Evolutionary conservation across 2,113 vertebrate species (phyloP), one percentile per base, ranked within the genome.

Genomic region (Ageneiosus marmoratus): DNA sequence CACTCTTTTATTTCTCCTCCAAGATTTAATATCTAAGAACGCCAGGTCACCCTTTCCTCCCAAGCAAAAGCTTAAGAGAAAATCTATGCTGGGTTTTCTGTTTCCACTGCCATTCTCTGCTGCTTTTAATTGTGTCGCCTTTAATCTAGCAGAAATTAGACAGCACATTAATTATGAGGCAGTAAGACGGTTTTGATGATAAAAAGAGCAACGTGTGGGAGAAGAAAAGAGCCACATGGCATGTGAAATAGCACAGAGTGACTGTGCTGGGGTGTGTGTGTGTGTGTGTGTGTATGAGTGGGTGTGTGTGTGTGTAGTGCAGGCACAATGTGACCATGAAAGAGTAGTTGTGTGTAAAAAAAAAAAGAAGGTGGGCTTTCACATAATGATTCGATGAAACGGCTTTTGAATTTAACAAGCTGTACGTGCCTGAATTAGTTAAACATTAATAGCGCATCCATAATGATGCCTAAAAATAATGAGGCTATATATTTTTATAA

Each of bases 111-210:
- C 79, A 62, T 74, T 86, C 37, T 81, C 48, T 29, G 73, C 86
- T 82, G 65, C 63, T 69, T 79, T 60, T 87, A 87, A 89, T 93
- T 89, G 85, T 83, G 72, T 81, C 81, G 89, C 87, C 90, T 92
- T 92, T 91, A 90, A 91, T 93, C 89, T 90, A 87, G 69, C 72
- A 80, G 87, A 91, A 91, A 91, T 90, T 44, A 88, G 75, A 84
- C 77, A 79, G 81, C 80, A 27, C 85, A 73, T 88, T 91, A 90
- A 90, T 91, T 89, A 90, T 81, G 81, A 85, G 88, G 89, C 81
- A 44, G 84, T 70, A 63, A 74, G 81, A 79, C 70, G 82, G 83
- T 70, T 86, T 85, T 82, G 88, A 86, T 84, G 86, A 84, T 87
- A 53, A 81, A 86, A 79, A 89, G 81, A 79, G 78, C 70, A 72